phyloP scores from a whole-genome alignment of 2,797 vertebrate species.

The Dryobates pubescens region DNA sequence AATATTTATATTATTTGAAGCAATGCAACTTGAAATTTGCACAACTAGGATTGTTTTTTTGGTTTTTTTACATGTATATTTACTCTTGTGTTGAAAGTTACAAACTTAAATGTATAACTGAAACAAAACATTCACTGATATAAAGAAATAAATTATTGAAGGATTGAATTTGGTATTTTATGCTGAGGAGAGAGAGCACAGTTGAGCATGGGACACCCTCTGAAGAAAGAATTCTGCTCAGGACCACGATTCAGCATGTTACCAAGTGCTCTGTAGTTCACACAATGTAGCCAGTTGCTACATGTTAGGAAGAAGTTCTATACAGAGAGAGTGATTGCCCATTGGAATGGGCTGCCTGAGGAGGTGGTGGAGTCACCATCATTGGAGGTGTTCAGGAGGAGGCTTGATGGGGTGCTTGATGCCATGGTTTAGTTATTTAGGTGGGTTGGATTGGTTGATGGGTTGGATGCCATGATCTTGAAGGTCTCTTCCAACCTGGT shows the following conservation, averaged over 20 bases:
- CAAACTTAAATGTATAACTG: slow-evolving; percentile 63
- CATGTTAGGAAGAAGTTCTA: too few species aligned
- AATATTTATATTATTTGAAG: slow-evolving; percentile 81
- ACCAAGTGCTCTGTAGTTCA: neutral
- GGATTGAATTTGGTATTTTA: slow-evolving; percentile 44
- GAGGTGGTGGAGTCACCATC: too few species aligned
- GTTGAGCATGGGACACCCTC: neutral
- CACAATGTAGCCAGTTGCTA: neutral
- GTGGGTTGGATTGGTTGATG: too few species aligned
- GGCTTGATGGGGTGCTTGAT: too few species aligned
- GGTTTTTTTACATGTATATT: slow-evolving; percentile 18
- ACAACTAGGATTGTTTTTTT: slow-evolving; percentile 59
- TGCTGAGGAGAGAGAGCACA: neutral
- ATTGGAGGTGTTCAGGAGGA: too few species aligned
- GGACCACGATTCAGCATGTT: neutral
- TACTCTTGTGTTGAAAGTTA: slow-evolving; percentile 51
- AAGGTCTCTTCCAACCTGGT: too few species aligned
- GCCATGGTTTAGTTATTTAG: too few species aligned
- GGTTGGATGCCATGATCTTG: too few species aligned
- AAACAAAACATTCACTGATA: slow-evolving; percentile 41
- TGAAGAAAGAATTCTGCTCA: neutral
- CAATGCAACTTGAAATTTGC: slow-evolving; percentile 79
- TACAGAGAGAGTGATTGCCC: too few species aligned
- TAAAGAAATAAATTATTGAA: slow-evolving; percentile 82
- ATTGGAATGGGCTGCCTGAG: too few species aligned